Conservation (phyloP, 2,797 vertebrate species). For the Bufotes viridis region DNA sequence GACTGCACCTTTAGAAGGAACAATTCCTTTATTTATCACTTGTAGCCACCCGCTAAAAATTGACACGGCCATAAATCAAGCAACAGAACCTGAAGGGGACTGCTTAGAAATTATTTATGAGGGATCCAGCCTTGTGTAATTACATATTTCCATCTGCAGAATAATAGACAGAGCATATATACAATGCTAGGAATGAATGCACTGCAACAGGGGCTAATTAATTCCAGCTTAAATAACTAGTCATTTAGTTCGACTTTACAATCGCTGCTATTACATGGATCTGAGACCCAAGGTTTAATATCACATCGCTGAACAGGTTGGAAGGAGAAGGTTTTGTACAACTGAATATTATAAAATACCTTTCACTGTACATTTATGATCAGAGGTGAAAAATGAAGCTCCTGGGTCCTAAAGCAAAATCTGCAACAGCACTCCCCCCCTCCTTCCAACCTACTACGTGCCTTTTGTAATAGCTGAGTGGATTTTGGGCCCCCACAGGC, state of each 20-base stretch:
- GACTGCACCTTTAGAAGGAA: constrained; percentile 45
- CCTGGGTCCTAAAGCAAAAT: background rate
- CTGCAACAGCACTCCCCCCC: background rate
- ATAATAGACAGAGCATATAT: constrained; percentile 49
- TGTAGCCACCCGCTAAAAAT: constrained; percentile 41
- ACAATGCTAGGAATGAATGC: constrained; percentile 36
- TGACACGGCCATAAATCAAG: constrained; percentile 60
- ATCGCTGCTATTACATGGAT: background rate
- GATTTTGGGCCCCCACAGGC: no score
- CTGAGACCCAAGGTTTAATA: background rate
- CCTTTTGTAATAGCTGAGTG: no score
- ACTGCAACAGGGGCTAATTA: constrained; percentile 38
- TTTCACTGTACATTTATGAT: background rate
- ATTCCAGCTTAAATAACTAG: constrained; percentile 48
- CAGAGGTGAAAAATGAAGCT: background rate
- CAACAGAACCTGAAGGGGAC: constrained; percentile 59
- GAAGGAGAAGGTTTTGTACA: background rate
- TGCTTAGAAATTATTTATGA: constrained; percentile 62
- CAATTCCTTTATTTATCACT: constrained; percentile 60
- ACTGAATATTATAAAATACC: background rate
- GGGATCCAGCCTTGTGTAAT: constrained; percentile 54
- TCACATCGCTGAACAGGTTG: background rate
- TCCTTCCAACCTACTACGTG: background rate
- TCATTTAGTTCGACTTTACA: constrained; percentile 25
- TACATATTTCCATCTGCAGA: constrained; percentile 58